These are phyloP conservation scores for Sitophilus oryzae DNA, from an alignment of 1,140 invertebrate genomes.

Conservation along the genomic window DNA sequence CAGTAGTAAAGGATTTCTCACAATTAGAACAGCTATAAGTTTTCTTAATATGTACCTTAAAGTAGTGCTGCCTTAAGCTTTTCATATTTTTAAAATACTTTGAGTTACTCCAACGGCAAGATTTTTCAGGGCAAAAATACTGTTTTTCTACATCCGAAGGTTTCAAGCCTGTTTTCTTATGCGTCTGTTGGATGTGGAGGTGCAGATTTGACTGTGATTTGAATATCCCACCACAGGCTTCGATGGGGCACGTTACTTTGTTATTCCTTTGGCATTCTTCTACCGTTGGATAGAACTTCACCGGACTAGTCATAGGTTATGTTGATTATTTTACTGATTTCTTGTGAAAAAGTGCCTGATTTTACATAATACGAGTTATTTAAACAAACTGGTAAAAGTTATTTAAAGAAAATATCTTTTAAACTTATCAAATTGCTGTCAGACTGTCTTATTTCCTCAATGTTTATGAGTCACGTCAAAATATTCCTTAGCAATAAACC, in stretches of 20 bases:
- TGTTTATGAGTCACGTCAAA: no score
- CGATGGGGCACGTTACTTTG: slow-evolving; percentile 39
- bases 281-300: slow-evolving; percentile 34
- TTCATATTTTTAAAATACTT: slow-evolving; percentile 40
- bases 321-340: not conserved
- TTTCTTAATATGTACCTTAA: slow-evolving; percentile 57
- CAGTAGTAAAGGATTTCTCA: slow-evolving; percentile 52
- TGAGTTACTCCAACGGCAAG: slow-evolving; percentile 34
- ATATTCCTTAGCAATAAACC: no score
- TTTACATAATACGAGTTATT: no score
- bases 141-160: slow-evolving; percentile 14
- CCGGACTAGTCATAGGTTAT: slow-evolving; percentile 1
- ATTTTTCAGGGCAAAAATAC: slow-evolving; percentile 38
- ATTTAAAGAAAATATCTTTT: no score
- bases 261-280: slow-evolving; percentile 32
- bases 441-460: no score
- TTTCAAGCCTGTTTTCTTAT: slow-evolving; percentile 30
- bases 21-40: slow-evolving; percentile 49
- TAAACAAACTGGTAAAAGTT: no score
- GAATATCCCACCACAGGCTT: slow-evolving; percentile 36
- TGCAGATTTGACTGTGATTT: slow-evolving; percentile 40
- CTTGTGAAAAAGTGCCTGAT: no score
- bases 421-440: no score
- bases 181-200: slow-evolving; percentile 39
- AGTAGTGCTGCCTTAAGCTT: slow-evolving; percentile 51